Base-by-base conservation (phyloP, 2,797 vertebrate species). In the Mormyrops attenuatus region DNA sequence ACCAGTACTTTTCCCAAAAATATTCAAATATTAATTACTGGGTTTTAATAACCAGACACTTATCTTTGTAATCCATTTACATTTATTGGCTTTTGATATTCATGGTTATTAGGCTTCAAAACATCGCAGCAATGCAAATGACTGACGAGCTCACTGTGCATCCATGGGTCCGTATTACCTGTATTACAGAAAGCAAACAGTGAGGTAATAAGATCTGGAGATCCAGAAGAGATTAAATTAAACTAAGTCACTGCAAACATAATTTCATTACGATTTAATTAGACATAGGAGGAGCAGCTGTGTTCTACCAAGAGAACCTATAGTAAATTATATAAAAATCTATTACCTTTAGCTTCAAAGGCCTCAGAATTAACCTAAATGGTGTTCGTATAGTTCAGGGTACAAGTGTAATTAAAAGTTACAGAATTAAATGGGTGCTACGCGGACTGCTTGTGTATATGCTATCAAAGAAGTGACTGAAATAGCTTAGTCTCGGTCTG, bases 201-300 rank as follows among this genome's bases (percentile, higher is more conserved):
- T 30, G 44, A 69, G 85, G 6, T 49, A 84, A 88, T 84, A 57
- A 88, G 53, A 85, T 84, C 84, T 50, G 47, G 11, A 47, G 73
- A 85, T 85, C 77, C 73, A 69, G 52, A 69, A 26, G 22, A 69
- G 87, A 90, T 90, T 88, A 90, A 90, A 90, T 88, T 90, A 85
- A 84, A 90, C 80, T 26, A 69, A 88, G 80, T 11, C 44, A 44
- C 88, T 84, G 26, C 87, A 90, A 90, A 84, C 73, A 88, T 57
- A 50, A 57, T 88, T 88, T 88, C 13, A 63, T 66, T 82, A 85
- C 5, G 47, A 47, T 90, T 90, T 90, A 88, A 90, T 88, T 53
- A 85, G 47, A 88, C 77, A 88, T 85, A 85, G 55, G 26, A 84
- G 89, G 38, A 55, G 17, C 57, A 88, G 41, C 55, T 85, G 55